A percentile compares a stretch with the other conserved stretches of the same genome.
Evolutionary conservation across 2,888 invertebrate species (phyloP).

Genomic region (Lamellibrachia satsuma): DNA sequence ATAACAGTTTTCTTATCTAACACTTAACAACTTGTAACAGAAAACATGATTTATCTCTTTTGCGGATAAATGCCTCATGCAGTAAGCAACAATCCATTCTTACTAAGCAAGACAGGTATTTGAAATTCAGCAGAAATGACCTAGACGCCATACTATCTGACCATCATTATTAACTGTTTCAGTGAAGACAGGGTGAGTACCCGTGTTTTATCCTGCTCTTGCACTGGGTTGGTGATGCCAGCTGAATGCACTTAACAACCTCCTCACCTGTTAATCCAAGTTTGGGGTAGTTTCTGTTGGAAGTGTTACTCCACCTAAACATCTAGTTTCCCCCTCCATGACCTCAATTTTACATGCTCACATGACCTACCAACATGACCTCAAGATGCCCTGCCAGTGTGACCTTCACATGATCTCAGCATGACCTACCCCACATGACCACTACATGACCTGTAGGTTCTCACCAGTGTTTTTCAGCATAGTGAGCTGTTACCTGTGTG

Average conservation of each 20-base stretch:
- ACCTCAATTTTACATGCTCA: no score
- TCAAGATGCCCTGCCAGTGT: background rate
- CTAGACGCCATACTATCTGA: background rate
- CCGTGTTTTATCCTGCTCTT: background rate
- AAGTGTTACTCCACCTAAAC: background rate
- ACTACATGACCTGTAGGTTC: background rate
- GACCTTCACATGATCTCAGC: background rate
- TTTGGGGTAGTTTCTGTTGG: background rate
- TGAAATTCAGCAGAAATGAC: background rate
- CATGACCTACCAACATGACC: background rate
- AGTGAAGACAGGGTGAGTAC: background rate
- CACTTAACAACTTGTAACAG: no score
- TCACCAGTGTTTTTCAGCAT: background rate
- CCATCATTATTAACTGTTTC: background rate
- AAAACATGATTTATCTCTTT: no score
- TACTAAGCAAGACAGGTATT: background rate
- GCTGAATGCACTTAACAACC: background rate
- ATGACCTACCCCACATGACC: background rate
- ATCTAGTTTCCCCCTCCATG: background rate
- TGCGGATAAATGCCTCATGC: no score
- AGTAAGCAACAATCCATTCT: background rate
- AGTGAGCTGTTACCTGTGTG: background rate
- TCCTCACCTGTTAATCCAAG: background rate
- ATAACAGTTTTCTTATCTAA: no score
- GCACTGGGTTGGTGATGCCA: background rate